Evolutionary conservation across 1,140 invertebrate species (phyloP).

Genomic region (Portunus trituberculatus): DNA sequence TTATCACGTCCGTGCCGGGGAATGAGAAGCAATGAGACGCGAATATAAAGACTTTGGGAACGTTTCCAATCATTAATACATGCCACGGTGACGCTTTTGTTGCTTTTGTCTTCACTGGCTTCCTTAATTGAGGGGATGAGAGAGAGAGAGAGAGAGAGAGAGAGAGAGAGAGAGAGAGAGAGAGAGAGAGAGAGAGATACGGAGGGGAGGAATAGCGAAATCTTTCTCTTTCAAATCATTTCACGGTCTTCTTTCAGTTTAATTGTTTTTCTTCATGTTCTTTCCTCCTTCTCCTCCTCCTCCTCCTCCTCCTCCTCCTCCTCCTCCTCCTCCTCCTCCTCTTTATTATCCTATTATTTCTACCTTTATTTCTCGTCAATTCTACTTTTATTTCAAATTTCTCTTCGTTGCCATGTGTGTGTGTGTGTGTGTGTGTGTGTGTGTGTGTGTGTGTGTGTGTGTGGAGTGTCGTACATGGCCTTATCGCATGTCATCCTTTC

Average conservation of each 20-base stretch:
- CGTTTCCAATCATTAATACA: too few relatives aligned
- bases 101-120: too few relatives aligned
- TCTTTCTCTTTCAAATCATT: background rate
- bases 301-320: background rate
- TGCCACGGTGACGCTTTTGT: too few relatives aligned
- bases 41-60: too few relatives aligned
- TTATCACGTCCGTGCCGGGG: too few relatives aligned
- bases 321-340: background rate
- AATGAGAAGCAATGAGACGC: too few relatives aligned
- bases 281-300: background rate
- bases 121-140: background rate
- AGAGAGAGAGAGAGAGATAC: too few relatives aligned
- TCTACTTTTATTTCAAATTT: background rate
- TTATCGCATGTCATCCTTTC: too few relatives aligned
- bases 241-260: too few relatives aligned
- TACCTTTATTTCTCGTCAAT: background rate
- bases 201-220: too few relatives aligned
- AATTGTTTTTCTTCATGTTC: background rate
- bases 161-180: too few relatives aligned
- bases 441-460: background rate
- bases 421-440: constrained; percentile 36
- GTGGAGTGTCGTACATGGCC: too few relatives aligned
- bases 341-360: background rate
- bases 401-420: background rate
- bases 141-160: background rate